These are phyloP conservation scores for Tenebrio molitor DNA, from an alignment of 1,140 invertebrate species.

Conservation along the genomic window DNA sequence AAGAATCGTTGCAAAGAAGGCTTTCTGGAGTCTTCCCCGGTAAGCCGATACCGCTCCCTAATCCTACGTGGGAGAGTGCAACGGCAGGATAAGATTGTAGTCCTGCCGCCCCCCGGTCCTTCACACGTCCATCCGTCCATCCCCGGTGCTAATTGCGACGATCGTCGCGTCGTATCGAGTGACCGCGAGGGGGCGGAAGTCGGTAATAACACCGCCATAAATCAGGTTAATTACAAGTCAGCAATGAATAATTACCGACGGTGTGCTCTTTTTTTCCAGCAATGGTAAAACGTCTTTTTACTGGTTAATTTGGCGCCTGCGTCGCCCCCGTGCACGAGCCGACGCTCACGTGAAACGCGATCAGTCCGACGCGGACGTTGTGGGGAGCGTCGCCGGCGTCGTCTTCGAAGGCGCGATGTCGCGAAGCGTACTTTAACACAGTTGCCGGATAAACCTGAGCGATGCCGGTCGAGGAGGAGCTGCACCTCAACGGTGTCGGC, in stretches of 20 bases:
- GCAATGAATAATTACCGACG: conserved; percentile 44
- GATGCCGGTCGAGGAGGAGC: conserved; percentile 62
- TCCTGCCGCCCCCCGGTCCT: background rate
- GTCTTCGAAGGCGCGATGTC: conserved; percentile 12
- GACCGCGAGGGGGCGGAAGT: background rate
- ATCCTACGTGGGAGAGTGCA: conserved; percentile 19
- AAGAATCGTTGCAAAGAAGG: conserved; percentile 24
- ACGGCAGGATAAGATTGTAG: conserved; percentile 34
- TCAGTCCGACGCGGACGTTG: conserved; percentile 52
- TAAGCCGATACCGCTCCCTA: conserved; percentile 28
- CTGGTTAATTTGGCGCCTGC: conserved; percentile 34
- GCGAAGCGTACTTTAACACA: background rate
- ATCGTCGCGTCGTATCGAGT: background rate
- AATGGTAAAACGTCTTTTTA: conserved; percentile 28
- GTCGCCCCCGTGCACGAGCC: conserved; percentile 1
- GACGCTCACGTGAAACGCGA: conserved; percentile 34
- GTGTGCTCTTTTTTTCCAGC: background rate
- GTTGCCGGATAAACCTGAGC: background rate
- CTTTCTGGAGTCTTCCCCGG: background rate
- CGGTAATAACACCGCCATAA: conserved; percentile 35
- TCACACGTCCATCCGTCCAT: conserved; percentile 3
- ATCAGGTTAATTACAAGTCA: conserved; percentile 48
- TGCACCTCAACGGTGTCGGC: conserved; percentile 61
- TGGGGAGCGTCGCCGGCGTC: conserved; percentile 23
- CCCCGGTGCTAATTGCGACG: background rate